Evolutionary conservation across 2,113 vertebrate genomes (phyloP).

Genomic region (Notothenia rossii): DNA sequence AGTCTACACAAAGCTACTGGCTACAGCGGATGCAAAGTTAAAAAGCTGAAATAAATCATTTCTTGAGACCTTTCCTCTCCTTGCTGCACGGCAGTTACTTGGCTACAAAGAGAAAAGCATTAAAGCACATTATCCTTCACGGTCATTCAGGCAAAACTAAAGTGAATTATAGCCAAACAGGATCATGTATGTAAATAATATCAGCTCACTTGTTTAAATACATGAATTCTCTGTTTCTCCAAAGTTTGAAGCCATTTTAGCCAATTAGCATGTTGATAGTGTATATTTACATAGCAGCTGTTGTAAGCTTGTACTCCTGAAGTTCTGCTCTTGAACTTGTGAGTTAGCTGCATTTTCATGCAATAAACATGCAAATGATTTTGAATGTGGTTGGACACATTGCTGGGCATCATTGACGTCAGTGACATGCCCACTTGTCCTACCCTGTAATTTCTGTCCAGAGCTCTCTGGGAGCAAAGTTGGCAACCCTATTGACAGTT

Average conservation of each 20-base stretch:
- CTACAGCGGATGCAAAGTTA: constrained; percentile 31
- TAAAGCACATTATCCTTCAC: constrained; percentile 46
- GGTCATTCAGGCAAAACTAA: constrained; percentile 11
- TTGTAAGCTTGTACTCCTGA: constrained; percentile 6
- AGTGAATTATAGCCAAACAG: constrained; percentile 26
- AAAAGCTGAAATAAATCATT: constrained; percentile 36
- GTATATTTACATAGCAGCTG: constrained; percentile 30
- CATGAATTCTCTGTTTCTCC: constrained; percentile 46
- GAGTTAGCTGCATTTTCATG: constrained; percentile 53
- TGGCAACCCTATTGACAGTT: constrained; percentile 70
- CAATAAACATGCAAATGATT: constrained; percentile 68
- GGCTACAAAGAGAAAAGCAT: constrained; percentile 76
- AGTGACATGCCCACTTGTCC: constrained; percentile 59
- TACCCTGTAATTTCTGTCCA: constrained; percentile 76
- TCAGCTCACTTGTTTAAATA: constrained; percentile 46
- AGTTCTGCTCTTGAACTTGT: constrained; percentile 24
- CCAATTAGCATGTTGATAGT: constrained; percentile 7
- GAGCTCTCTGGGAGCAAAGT: constrained; percentile 67
- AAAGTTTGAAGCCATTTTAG: not conserved
- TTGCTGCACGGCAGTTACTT: constrained; percentile 71
- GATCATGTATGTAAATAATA: constrained; percentile 37
- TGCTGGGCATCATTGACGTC: constrained; percentile 59
- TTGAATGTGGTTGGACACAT: constrained; percentile 70
- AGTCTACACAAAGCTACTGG: constrained; percentile 57
- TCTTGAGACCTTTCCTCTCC: constrained; percentile 72